phyloP scores from a whole-genome alignment of 2,797 vertebrate species.

The Odontamblyopus lacepedii region DNA sequence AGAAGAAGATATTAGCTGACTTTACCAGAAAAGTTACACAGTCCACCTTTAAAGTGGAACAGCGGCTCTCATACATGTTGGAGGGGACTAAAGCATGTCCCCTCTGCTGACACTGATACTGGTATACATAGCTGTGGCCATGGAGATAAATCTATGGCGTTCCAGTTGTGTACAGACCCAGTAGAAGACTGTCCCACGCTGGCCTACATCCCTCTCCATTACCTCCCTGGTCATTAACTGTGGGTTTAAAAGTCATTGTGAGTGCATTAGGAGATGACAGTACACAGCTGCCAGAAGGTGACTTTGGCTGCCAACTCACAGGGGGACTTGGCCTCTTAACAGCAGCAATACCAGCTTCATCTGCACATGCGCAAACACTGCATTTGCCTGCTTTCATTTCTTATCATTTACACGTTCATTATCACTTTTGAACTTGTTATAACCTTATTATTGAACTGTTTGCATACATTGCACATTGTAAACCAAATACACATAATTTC shows the following conservation, averaged over 20 bases:
- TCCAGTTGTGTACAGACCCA: constrained; percentile 16
- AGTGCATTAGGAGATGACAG: constrained; percentile 73
- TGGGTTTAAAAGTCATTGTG: constrained; percentile 55
- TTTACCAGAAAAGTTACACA: neutral
- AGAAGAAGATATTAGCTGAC: neutral
- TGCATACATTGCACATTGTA: neutral
- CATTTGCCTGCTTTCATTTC: constrained; percentile 18
- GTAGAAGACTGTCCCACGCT: constrained; percentile 25
- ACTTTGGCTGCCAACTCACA: constrained; percentile 62
- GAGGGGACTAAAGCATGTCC: neutral
- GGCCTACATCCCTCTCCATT: constrained; percentile 67
- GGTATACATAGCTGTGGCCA: constrained; percentile 12
- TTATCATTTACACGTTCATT: neutral
- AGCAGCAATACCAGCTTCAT: constrained; percentile 37
- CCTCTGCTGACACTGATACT: constrained; percentile 10
- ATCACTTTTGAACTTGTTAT: neutral
- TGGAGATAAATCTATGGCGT: constrained; percentile 30
- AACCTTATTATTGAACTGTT: neutral
- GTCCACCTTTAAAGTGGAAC: neutral
- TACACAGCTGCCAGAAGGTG: constrained; percentile 77
- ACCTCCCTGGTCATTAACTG: constrained; percentile 67
- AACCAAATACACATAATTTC: neutral
- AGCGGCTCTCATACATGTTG: neutral
- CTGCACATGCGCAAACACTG: constrained; percentile 32
- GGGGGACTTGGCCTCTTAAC: constrained; percentile 57